These are phyloP conservation scores for Standfussiana lucernea DNA, from an alignment of 2,888 invertebrate species.

Conservation along the genomic window DNA sequence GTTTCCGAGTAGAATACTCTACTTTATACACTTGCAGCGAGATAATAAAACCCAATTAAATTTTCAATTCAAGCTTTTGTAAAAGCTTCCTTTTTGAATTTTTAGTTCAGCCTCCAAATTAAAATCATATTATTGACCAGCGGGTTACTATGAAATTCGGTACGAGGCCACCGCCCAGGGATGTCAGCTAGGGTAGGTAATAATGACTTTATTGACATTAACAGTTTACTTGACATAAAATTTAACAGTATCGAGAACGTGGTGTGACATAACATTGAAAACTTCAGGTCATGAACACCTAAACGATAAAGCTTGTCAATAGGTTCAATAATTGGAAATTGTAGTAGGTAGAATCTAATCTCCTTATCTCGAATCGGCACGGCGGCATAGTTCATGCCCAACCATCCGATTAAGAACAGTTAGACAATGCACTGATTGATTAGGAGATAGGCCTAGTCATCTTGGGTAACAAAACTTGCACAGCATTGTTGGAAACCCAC, in stretches of 20 bases:
- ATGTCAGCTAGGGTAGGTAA: background rate
- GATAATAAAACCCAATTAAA: background rate
- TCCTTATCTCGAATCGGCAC: background rate
- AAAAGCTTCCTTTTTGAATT: background rate
- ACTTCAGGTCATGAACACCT: background rate
- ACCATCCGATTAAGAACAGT: background rate
- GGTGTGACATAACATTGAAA: background rate
- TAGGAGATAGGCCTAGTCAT: background rate
- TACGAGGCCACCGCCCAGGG: background rate
- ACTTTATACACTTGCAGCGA: background rate
- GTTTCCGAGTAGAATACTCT: background rate
- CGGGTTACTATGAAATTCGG: background rate
- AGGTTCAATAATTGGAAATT: background rate
- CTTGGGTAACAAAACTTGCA: background rate
- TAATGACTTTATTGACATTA: background rate
- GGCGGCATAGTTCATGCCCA: background rate
- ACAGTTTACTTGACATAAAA: background rate
- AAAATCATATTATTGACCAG: background rate
- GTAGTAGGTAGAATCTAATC: background rate
- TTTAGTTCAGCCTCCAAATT: background rate
- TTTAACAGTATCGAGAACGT: background rate
- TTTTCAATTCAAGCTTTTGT: background rate
- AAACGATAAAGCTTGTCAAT: background rate
- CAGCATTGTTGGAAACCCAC: background rate
- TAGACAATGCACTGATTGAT: no score